Percentiles rank a stretch among this genome's conserved stretches.
These are phyloP conservation scores for Eupleurogrammus muticus DNA, from an alignment of 2,797 vertebrate species.

Conservation along the genomic window DNA sequence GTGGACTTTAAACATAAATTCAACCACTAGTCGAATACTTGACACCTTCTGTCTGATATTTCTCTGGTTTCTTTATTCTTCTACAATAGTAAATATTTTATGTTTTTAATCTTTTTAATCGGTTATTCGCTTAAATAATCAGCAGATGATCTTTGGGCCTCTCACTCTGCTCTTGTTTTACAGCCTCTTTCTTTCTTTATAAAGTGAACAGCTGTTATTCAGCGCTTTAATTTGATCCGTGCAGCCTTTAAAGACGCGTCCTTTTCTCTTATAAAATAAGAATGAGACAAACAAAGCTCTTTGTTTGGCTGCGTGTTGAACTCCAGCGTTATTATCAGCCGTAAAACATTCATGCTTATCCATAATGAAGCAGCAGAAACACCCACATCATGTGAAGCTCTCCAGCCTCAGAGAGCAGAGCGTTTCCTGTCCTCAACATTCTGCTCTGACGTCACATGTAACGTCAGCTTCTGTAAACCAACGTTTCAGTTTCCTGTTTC, in stretches of 20 bases:
- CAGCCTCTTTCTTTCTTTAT: too few species aligned
- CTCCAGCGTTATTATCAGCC: slow-evolving; percentile 48
- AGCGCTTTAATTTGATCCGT: slow-evolving; percentile 53
- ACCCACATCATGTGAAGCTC: slow-evolving; percentile 54
- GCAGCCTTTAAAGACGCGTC: slow-evolving; percentile 48
- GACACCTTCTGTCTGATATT: too few species aligned
- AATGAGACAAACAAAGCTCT: slow-evolving; percentile 58
- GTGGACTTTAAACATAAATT: too few species aligned
- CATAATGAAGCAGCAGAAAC: slow-evolving; percentile 57
- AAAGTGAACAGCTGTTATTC: slow-evolving; percentile 40
- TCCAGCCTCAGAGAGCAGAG: slow-evolving; percentile 55
- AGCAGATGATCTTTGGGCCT: too few species aligned
- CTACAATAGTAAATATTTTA: too few species aligned
- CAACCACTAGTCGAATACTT: too few species aligned
- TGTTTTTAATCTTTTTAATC: too few species aligned
- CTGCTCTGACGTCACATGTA: too few species aligned
- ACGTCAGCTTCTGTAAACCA: too few species aligned
- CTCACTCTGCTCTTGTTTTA: too few species aligned
- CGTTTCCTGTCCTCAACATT: slow-evolving; percentile 53
- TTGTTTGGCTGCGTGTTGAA: slow-evolving; percentile 63
- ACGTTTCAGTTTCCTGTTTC: slow-evolving; percentile 44
- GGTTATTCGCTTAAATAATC: too few species aligned
- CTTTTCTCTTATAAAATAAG: slow-evolving; percentile 50
- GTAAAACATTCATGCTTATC: slow-evolving; percentile 73
- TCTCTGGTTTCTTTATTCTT: too few species aligned